These are phyloP conservation scores for Cyclina sinensis DNA, from an alignment of 1,140 invertebrate species.

Conservation along the genomic window DNA sequence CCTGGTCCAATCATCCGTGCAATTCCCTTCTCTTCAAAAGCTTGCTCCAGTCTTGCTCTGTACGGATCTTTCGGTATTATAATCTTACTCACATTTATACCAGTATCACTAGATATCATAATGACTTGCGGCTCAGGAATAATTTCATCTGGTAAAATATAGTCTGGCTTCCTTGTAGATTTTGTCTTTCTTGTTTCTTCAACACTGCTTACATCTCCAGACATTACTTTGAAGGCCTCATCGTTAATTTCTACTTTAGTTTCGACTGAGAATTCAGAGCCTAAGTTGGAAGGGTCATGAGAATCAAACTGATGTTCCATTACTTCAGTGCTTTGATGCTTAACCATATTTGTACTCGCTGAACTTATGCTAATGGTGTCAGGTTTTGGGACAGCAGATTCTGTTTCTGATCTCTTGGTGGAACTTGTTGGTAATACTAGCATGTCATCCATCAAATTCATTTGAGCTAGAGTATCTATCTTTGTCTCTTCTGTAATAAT, in stretches of 20 bases:
- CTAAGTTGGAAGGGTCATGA: not conserved
- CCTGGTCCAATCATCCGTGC: slow-evolving; percentile 34
- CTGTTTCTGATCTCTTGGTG: not conserved
- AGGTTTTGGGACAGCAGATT: not conserved
- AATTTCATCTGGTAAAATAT: not conserved
- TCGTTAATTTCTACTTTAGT: not conserved
- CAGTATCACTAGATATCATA: slow-evolving; percentile 10
- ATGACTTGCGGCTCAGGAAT: slow-evolving; percentile 30
- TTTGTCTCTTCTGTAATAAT: slow-evolving; percentile 60
- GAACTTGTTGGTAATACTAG: not conserved
- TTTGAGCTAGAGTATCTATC: slow-evolving; percentile 56
- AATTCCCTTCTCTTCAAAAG: slow-evolving; percentile 28
- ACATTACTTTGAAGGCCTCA: not conserved
- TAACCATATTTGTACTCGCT: not conserved
- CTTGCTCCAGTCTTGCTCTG: slow-evolving; percentile 36
- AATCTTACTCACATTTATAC: not conserved
- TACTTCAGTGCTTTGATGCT: not conserved
- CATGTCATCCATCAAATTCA: slow-evolving; percentile 43
- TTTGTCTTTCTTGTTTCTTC: not conserved
- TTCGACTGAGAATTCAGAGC: not conserved
- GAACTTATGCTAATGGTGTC: not conserved
- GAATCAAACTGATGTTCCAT: slow-evolving; percentile 3
- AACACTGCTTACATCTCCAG: not conserved
- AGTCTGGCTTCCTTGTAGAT: not conserved
- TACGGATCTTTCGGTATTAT: slow-evolving; percentile 39